These are phyloP conservation scores for Poicephalus meyeri DNA, from an alignment of 2,113 vertebrate species.

Conservation along the genomic window DNA sequence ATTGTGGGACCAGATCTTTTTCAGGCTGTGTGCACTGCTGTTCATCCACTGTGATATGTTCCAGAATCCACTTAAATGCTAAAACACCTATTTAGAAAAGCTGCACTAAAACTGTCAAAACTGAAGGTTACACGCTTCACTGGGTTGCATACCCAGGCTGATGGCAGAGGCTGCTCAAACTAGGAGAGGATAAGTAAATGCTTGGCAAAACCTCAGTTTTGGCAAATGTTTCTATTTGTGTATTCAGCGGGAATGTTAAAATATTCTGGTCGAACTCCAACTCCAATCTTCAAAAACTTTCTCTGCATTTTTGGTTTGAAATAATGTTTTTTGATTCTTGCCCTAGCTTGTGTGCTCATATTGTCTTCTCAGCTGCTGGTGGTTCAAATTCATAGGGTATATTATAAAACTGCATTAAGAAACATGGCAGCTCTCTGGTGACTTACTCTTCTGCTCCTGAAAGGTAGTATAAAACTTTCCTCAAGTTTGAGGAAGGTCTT, in stretches of 20 bases:
- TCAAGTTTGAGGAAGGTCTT: neutral
- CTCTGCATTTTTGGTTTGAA: neutral
- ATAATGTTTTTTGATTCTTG: neutral
- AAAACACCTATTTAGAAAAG: rapidly evolving
- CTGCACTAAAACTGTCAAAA: neutral
- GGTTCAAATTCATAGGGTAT: neutral
- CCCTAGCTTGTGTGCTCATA: rapidly evolving
- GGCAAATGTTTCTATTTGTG: neutral
- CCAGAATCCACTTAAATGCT: neutral
- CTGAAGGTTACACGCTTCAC: rapidly evolving
- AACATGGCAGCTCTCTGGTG: rapidly evolving
- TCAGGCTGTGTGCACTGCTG: neutral
- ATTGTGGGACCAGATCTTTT: neutral
- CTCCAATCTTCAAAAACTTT: neutral
- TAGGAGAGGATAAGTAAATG: neutral
- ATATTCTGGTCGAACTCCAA: neutral
- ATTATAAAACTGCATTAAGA: rapidly evolving
- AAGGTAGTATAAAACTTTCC: neutral
- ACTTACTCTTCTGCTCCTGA: neutral
- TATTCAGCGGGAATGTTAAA: neutral
- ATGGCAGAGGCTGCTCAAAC: neutral
- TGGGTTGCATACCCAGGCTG: neutral
- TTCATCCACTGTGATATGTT: neutral
- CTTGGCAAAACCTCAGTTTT: neutral
- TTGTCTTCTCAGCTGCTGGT: neutral